A percentile compares a stretch with the other conserved stretches of the same genome.
Evolutionary conservation across 1,140 invertebrate species (phyloP).

Genomic region (Trichonephila clavipes): DNA sequence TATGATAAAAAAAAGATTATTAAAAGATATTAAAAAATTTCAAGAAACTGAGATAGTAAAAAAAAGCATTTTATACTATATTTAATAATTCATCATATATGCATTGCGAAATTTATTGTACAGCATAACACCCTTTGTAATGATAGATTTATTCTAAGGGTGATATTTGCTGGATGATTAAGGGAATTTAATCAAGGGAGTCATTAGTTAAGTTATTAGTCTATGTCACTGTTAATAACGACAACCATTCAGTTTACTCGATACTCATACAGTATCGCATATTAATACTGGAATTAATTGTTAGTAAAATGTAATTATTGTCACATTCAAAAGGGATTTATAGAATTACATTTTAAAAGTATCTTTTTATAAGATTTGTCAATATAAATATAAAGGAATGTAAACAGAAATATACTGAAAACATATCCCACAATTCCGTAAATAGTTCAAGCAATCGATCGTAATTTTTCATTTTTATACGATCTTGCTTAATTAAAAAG

Average conservation of each 20-base stretch:
- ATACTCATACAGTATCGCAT: not conserved
- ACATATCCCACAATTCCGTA: too few relatives aligned
- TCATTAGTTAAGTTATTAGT: not conserved
- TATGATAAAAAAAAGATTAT: too few relatives aligned
- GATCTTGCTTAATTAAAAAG: too few relatives aligned
- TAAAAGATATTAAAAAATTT: too few relatives aligned
- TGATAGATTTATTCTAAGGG: not conserved
- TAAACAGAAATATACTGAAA: too few relatives aligned
- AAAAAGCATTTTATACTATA: not conserved
- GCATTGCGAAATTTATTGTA: not conserved
- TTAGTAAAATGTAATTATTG: not conserved
- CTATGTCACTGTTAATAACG: not conserved
- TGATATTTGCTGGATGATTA: not conserved
- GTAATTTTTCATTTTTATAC: too few relatives aligned
- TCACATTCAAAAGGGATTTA: not conserved
- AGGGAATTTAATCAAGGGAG: not conserved
- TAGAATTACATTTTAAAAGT: not conserved
- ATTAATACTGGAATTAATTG: not conserved
- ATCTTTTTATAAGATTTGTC: too few relatives aligned
- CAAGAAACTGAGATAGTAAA: too few relatives aligned
- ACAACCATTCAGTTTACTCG: not conserved
- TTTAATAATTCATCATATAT: not conserved
- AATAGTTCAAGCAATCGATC: too few relatives aligned
- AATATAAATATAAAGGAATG: too few relatives aligned
- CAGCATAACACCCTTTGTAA: not conserved